phyloP scores from a whole-genome alignment of 1,140 invertebrate species.

The Euwallacea similis region DNA sequence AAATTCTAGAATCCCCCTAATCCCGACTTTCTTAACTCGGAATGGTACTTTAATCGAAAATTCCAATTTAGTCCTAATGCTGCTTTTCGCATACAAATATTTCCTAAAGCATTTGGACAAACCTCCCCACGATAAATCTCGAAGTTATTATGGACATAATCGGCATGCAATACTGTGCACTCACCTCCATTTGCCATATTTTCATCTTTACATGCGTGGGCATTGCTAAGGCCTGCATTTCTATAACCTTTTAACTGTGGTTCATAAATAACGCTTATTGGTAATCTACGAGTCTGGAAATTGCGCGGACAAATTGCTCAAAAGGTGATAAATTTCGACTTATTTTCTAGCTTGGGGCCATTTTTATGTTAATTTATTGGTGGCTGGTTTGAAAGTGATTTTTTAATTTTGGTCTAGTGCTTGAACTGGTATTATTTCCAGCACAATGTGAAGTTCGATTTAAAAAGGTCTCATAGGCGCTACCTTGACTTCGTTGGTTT shows the following conservation, averaged over 20 bases:
- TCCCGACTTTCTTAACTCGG: too few relatives aligned
- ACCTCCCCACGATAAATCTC: constrained; percentile 11
- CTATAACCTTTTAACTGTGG: constrained; percentile 28
- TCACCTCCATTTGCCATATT: constrained; percentile 11
- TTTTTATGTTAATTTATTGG: constrained; percentile 19
- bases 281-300: constrained; percentile 25
- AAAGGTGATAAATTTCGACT: constrained; percentile 31
- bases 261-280: constrained; percentile 32
- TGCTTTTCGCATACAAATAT: neutral
- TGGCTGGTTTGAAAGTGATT: neutral
- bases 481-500: too few relatives aligned
- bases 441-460: too few relatives aligned
- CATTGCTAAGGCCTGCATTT: constrained; percentile 6
- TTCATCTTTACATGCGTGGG: constrained; percentile 22
- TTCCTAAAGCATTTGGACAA: neutral
- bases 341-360: constrained; percentile 19
- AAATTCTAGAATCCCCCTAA: too few relatives aligned
- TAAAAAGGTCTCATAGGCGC: too few relatives aligned
- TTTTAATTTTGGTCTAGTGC: too few relatives aligned
- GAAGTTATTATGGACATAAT: constrained; percentile 8
- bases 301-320: constrained; percentile 29
- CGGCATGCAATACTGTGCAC: neutral
- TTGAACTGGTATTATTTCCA: too few relatives aligned
- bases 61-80: neutral
- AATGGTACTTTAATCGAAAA: neutral